A percentile compares a stretch with the other conserved stretches of the same genome.
Conservation (phyloP, 2,888 invertebrate species). For the Crocallis elinguaria region DNA sequence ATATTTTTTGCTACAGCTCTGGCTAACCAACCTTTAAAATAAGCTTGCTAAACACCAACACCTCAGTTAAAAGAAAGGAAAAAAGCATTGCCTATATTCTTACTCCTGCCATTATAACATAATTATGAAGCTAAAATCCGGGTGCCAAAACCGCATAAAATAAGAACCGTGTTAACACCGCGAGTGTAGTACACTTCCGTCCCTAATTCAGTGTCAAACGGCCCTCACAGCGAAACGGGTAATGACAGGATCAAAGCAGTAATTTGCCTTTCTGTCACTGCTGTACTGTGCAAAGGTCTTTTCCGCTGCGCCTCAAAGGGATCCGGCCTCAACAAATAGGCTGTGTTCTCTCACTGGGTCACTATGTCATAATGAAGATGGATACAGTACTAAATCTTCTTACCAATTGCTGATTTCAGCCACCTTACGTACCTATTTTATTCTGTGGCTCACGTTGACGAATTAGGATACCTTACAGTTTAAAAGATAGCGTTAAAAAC, state of each 20-base stretch:
- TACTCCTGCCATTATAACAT: not conserved
- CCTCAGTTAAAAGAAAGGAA: not conserved
- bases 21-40: too few relatives aligned
- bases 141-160: conserved; percentile 14
- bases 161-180: conserved; percentile 18
- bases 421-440: too few relatives aligned
- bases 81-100: not conserved
- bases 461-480: too few relatives aligned
- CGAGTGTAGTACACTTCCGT: conserved; percentile 14
- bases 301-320: conserved; percentile 41
- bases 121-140: conserved; percentile 1
- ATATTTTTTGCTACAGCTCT: too few relatives aligned
- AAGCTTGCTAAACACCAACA: not conserved
- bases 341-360: conserved; percentile 28
- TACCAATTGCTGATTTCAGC: too few relatives aligned
- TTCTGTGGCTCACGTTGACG: too few relatives aligned
- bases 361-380: not conserved
- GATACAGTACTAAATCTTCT: not conserved
- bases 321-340: conserved; percentile 38
- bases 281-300: conserved; percentile 32
- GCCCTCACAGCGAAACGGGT: conserved; percentile 35
- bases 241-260: conserved; percentile 48
- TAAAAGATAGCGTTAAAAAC: too few relatives aligned
- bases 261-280: conserved; percentile 47
- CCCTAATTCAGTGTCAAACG: conserved; percentile 28